Percentiles rank a stretch among this genome's conserved stretches.
These are phyloP conservation scores for Diplosoma virens DNA, from an alignment of 23 tunicate species.

Conservation along the genomic window DNA sequence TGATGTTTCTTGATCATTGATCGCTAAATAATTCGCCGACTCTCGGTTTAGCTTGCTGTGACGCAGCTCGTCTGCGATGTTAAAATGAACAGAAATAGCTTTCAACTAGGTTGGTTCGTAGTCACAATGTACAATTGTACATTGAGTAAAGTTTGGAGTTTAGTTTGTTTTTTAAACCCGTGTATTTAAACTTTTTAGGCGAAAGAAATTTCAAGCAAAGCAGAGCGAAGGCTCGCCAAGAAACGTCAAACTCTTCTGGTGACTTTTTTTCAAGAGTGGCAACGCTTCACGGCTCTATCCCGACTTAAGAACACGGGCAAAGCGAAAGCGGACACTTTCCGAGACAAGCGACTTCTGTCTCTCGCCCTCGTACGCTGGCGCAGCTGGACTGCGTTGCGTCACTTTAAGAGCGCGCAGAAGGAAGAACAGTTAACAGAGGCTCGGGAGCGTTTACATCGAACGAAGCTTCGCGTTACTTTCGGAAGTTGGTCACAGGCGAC, in stretches of 20 bases:
- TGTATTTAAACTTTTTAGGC: not conserved
- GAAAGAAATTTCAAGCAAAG: not conserved
- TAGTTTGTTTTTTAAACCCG: no score
- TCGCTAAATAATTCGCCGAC: no score
- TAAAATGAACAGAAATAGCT: no score
- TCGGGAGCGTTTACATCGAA: not conserved
- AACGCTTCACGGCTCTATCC: not conserved
- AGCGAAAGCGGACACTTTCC: not conserved
- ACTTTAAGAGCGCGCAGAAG: slow-evolving; percentile 30
- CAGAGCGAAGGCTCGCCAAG: not conserved
- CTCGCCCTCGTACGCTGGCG: slow-evolving; percentile 22
- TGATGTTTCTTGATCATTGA: no score
- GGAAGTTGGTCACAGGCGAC: slow-evolving; percentile 29
- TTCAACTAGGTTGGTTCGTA: no score
- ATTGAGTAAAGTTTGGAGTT: no score
- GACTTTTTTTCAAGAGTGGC: not conserved
- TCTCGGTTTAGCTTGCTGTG: no score
- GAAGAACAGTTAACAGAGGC: slow-evolving; percentile 10
- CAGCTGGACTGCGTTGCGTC: slow-evolving; percentile 56
- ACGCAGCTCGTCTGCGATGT: no score
- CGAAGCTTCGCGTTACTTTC: slow-evolving; percentile 16
- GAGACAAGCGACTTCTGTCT: not conserved
- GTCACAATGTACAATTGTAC: no score
- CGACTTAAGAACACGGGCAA: not conserved
- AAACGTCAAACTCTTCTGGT: not conserved